Evolutionary conservation across 2,888 invertebrate species (phyloP).

Genomic region (Tromatobia lineatoria): DNA sequence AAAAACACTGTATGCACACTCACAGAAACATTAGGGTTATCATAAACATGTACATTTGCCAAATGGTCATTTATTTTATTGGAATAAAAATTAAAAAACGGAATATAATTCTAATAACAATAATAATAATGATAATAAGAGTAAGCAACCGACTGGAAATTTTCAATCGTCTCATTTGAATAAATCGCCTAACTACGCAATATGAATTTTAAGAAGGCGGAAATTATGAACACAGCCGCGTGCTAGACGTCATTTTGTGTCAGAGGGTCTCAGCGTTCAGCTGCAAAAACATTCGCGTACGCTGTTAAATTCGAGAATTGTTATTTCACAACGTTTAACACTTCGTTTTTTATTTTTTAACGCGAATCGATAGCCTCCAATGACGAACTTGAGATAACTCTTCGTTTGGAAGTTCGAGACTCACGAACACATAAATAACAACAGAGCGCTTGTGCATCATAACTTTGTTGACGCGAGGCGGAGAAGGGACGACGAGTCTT

Average conservation of each 20-base stretch:
- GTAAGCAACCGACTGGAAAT: neutral
- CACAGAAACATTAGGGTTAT: too few species aligned
- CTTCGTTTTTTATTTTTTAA: neutral
- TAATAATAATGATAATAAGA: too few species aligned
- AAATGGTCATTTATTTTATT: too few species aligned
- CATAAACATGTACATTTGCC: too few species aligned
- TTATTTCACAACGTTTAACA: neutral
- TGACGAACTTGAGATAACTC: conserved; percentile 1
- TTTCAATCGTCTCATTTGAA: conserved; percentile 5
- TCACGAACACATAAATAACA: conserved; percentile 12
- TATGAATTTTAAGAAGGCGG: neutral
- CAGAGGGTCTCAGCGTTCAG: neutral
- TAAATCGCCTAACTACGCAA: neutral
- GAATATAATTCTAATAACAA: too few species aligned
- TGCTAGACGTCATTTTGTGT: neutral
- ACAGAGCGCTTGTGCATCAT: neutral
- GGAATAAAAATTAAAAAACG: too few species aligned
- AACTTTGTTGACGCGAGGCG: neutral
- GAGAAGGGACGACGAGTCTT: conserved; percentile 7
- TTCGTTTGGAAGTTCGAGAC: conserved; percentile 1
- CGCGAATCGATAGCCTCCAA: neutral
- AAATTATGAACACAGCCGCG: neutral
- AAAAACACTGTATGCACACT: too few species aligned
- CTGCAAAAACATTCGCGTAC: conserved; percentile 29
- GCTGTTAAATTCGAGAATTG: neutral